Evolutionary conservation across 2,797 vertebrate genomes (phyloP).

Genomic region (Arctocebus calabarensis): DNA sequence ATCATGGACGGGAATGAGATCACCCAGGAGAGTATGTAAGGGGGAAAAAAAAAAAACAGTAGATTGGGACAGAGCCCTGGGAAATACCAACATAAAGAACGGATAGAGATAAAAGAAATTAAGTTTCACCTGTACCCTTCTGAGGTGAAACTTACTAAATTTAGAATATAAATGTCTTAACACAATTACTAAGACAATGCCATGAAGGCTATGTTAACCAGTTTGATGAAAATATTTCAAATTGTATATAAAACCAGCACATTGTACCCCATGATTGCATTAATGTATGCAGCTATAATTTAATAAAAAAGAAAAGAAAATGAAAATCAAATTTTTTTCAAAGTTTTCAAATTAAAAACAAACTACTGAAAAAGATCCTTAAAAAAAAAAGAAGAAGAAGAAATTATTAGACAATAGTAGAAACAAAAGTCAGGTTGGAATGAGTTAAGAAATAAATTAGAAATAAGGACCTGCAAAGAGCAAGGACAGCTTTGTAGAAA

Average conservation of each 20-base stretch:
- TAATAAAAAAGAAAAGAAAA: too few relatives aligned
- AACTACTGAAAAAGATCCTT: too few relatives aligned
- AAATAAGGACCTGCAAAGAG: background rate
- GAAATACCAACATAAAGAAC: background rate
- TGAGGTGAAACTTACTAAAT: too few relatives aligned
- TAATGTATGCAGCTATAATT: too few relatives aligned
- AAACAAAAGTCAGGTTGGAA: background rate
- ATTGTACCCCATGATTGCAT: too few relatives aligned
- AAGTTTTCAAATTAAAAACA: too few relatives aligned
- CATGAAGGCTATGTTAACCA: too few relatives aligned
- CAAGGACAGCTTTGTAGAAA: constrained; percentile 37
- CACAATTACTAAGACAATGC: too few relatives aligned
- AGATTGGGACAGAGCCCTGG: background rate
- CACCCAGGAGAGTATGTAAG: background rate
- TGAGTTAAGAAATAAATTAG: constrained; percentile 21
- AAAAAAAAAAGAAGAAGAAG: background rate
- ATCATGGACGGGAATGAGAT: constrained; percentile 35
- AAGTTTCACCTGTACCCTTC: background rate
- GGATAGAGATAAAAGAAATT: background rate
- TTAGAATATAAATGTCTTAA: too few relatives aligned
- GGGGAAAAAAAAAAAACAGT: background rate
- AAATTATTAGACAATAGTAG: constrained; percentile 11
- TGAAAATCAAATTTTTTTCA: too few relatives aligned
- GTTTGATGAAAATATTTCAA: too few relatives aligned
- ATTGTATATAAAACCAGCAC: too few relatives aligned